Conservation (phyloP, 2,888 invertebrate species). For the Arenicola marina region DNA sequence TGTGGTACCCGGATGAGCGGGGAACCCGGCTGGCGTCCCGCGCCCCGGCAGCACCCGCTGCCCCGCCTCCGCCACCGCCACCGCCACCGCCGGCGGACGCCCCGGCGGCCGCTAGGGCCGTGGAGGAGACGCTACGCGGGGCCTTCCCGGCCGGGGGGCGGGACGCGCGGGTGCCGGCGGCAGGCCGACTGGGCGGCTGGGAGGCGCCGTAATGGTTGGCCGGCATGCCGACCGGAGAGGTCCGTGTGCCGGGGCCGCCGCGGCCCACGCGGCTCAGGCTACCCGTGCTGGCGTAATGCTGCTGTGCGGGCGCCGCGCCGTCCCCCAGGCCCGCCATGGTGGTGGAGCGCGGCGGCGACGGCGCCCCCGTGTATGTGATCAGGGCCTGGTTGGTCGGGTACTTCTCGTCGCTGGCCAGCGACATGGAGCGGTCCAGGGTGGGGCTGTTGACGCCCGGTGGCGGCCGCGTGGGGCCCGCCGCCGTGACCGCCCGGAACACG, state of each 20-base stretch:
- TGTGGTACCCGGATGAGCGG: too few relatives aligned
- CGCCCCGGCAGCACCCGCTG: too few relatives aligned
- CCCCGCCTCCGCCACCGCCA: too few relatives aligned
- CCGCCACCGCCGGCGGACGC: too few relatives aligned
- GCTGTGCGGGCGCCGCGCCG: background rate
- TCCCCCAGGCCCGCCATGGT: background rate
- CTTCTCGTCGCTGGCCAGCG: constrained; percentile 29
- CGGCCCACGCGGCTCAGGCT: background rate
- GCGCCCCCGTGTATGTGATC: constrained; percentile 13
- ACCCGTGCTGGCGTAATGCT: background rate
- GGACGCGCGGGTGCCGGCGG: too few relatives aligned
- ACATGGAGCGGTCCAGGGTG: constrained; percentile 5
- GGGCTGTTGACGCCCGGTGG: background rate
- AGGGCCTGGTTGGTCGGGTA: constrained; percentile 35
- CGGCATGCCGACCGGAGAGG: too few relatives aligned
- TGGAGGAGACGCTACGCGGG: too few relatives aligned
- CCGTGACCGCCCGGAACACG: constrained; percentile 18
- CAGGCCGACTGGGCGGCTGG: too few relatives aligned
- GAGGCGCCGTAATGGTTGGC: too few relatives aligned
- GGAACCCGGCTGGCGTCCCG: too few relatives aligned
- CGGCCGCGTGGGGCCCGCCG: constrained; percentile 17
- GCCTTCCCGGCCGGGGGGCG: too few relatives aligned
- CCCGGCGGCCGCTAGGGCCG: too few relatives aligned
- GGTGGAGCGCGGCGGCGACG: constrained; percentile 2
- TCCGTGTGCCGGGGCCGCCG: background rate